Evolutionary conservation across 2,888 invertebrate genomes (phyloP), one percentile per base, ranked within the genome.

Genomic region (Reticulitermes lucifugus): DNA sequence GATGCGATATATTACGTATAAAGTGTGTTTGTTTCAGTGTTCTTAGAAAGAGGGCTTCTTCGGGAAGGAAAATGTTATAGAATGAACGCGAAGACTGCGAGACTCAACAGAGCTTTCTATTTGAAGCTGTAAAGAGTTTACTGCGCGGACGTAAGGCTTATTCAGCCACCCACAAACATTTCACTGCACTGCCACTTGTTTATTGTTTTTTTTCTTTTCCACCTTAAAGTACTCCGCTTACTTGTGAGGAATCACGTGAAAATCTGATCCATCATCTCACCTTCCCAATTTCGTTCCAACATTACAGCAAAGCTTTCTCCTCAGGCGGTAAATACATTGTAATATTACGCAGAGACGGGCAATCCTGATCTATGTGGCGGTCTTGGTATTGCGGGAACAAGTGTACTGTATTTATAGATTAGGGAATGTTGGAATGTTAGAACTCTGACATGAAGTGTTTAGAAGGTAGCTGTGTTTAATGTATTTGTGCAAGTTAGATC

Each of bases 81-180:
- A 5, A 18, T 5, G 25, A 29, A 29, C 70, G n/a, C 41, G 59
- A 79, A n/a, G 22, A 25, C 60, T 25, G 22, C 22, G 22, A 41
- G 60, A 41, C 60, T 51, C 43, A 60, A 80, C 59, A 59, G 35
- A 41, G 59, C 80, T 80, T 80, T 80, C 80, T 80, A 18, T 60
- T 18, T 29, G 29, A 35, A 51, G 80, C 51, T 80, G 80, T 80
- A 80, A 80, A 80, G 80, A 80, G 60, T 80, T 80, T 80, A 80
- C 80, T 29, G 25, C 25, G n/a, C 12, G 14, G 29, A 70, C 25
- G 10, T 29, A 29, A 70, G 70, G 25, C n/a, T 70, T 70, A 7
- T n/a, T 70, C 70, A 25, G 12, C 70, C n/a, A 70, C 25, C 70
- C 29, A 9, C 70, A 14, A 70, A 55, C 55, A 55, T 55, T 55